Base-by-base conservation (phyloP, 2,113 vertebrate genomes). In the Pungitius pungitius region DNA sequence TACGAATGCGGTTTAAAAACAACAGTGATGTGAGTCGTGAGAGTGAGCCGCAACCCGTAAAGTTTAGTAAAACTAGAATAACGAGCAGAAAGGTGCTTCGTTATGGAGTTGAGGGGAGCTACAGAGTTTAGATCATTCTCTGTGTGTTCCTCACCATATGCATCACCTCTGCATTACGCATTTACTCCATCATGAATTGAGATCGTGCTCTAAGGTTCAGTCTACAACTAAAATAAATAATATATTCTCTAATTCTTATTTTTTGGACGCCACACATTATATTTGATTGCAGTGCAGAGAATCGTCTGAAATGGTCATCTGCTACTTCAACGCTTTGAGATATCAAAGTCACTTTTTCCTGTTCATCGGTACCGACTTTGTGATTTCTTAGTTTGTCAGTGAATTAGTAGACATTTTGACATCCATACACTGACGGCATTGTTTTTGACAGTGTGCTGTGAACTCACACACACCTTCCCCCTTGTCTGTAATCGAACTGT, bases 401-500 rank as follows among this genome's bases (percentile, higher is more conserved):
- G 39, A 68, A 77, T 27, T 65, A 62, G 30, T 35, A 67, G 58
- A 80, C 52, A 42, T 60, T 61, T 62, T 27, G 51, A 60, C 73
- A 43, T 78, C 26, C 47, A 8, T 59, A 68, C 63, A 42, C 49
- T 78, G 85, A 86, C 43, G 27, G 42, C 64, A 76, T 85, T 8
- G 33, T 66, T 79, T 81, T 35, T 84, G 81, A 86, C 73, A 68
- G 71, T 75, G 73, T 78, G 58, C 58, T 56, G 40, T 68, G 45
- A 17, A 63, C 74, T 62, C 62, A 61, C 67, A 74, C 67, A 74
- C 65, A 57, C 35, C 17, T 73, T 78, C 75, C 60, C 73, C 27
- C 26, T 40, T 67, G 77, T 70, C 78, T 12, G 54, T 77, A 80
- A 85, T 65, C 80, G 30, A 60, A 75, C 82, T 87, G 89, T 85